These are phyloP conservation scores for Cervus canadensis DNA, from an alignment of 2,113 vertebrate genomes.

Conservation along the genomic window DNA sequence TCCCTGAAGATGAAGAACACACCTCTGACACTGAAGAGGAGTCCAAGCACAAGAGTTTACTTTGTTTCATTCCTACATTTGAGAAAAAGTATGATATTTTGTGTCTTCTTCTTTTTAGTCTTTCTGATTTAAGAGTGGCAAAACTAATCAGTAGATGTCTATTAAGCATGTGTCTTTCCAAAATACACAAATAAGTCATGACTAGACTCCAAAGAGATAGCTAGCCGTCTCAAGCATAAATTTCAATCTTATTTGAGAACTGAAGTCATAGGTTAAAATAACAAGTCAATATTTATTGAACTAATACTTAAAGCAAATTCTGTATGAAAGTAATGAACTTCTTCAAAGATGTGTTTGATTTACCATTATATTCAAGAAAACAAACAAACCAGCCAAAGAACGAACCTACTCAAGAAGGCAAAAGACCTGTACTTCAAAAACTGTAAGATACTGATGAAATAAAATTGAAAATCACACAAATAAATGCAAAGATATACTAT, in stretches of 20 bases:
- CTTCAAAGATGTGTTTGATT: background rate
- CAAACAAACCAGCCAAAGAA: background rate
- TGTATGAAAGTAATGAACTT: background rate
- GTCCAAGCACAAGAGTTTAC: background rate
- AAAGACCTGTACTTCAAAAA: background rate
- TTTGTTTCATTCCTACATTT: background rate
- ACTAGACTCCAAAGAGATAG: background rate
- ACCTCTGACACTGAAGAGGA: background rate
- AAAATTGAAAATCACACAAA: background rate
- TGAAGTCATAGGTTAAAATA: background rate
- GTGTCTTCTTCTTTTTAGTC: background rate
- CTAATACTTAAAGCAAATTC: background rate
- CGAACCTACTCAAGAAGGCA: background rate
- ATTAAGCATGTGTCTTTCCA: background rate
- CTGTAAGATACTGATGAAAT: background rate
- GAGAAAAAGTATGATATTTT: background rate
- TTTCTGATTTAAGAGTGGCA: background rate
- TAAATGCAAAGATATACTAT: background rate
- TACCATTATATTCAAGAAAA: background rate
- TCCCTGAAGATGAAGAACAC: background rate
- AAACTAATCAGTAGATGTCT: background rate
- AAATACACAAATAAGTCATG: background rate
- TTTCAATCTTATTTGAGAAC: background rate
- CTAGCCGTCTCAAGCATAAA: background rate
- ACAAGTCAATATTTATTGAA: background rate